Conservation (phyloP, 2,797 vertebrate genomes). For the Chelon auratus region DNA sequence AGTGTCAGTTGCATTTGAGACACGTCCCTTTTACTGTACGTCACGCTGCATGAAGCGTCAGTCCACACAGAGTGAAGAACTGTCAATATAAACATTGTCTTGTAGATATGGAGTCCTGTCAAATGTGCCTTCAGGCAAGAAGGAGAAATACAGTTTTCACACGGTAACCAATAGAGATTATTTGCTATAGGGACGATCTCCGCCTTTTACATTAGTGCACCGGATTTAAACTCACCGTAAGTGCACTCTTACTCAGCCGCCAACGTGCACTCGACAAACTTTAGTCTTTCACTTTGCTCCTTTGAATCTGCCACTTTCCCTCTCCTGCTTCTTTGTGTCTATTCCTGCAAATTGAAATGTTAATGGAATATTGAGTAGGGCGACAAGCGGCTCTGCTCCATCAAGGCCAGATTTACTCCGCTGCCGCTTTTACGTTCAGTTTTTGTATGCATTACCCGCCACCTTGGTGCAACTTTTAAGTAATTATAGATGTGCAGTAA, state of each 20-base stretch:
- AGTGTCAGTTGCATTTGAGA: not conserved
- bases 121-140: slow-evolving; percentile 17
- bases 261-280: not conserved
- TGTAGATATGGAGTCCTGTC: slow-evolving; percentile 33
- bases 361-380: slow-evolving; percentile 62
- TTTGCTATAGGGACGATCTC: not conserved
- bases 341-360: slow-evolving; percentile 53
- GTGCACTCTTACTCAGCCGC: not conserved
- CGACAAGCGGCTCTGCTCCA: slow-evolving; percentile 34
- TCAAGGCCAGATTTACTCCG: slow-evolving; percentile 41
- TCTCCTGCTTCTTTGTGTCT: slow-evolving; percentile 31
- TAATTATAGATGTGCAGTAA: slow-evolving; percentile 65
- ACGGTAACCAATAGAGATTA: slow-evolving; percentile 27
- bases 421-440: slow-evolving; percentile 37
- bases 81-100: slow-evolving; percentile 41
- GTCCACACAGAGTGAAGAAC: not conserved
- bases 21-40: slow-evolving; percentile 4
- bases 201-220: slow-evolving; percentile 1
- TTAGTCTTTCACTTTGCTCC: slow-evolving; percentile 11
- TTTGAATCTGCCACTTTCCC: slow-evolving; percentile 24
- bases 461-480: slow-evolving; percentile 39
- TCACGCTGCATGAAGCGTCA: slow-evolving; percentile 2
- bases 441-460: slow-evolving; percentile 24
- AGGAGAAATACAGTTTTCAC: slow-evolving; percentile 20
- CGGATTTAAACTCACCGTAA: not conserved